Evolutionary conservation across 2,113 vertebrate species (phyloP).

Genomic region (Elaphurus davidianus): DNA sequence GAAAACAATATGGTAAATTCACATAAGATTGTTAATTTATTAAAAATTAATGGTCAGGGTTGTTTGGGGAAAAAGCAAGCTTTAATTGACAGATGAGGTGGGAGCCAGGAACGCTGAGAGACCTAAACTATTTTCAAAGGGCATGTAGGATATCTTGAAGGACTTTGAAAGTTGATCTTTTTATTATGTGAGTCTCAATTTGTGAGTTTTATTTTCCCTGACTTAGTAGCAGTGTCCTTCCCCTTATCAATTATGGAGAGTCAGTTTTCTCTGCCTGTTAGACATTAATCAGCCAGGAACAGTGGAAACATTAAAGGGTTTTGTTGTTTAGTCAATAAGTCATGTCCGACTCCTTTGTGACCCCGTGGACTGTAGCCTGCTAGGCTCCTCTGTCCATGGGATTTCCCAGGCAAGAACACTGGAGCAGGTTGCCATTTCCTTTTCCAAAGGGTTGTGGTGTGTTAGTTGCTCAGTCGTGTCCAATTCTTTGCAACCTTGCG

Average conservation of each 20-base stretch:
- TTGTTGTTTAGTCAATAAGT: neutral
- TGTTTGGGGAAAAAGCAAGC: neutral
- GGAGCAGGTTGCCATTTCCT: neutral
- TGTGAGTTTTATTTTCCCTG: neutral
- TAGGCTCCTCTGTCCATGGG: neutral
- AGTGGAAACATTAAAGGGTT: neutral
- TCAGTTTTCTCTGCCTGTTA: neutral
- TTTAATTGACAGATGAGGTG: neutral
- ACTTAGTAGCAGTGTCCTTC: neutral
- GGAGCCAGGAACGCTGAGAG: neutral
- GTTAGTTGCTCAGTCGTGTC: neutral
- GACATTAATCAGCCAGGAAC: neutral
- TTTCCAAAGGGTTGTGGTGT: neutral
- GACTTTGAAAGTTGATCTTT: neutral
- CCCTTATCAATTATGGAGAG: neutral
- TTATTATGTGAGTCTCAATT: neutral
- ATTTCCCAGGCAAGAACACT: neutral
- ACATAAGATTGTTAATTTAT: neutral
- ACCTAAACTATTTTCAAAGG: neutral
- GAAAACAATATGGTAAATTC: neutral
- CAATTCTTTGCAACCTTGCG: neutral
- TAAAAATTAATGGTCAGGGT: neutral
- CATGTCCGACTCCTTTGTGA: neutral
- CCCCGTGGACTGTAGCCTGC: neutral
- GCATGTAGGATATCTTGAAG: neutral